These are phyloP conservation scores for Musca domestica DNA, from an alignment of 1,140 invertebrate species.

Conservation along the genomic window DNA sequence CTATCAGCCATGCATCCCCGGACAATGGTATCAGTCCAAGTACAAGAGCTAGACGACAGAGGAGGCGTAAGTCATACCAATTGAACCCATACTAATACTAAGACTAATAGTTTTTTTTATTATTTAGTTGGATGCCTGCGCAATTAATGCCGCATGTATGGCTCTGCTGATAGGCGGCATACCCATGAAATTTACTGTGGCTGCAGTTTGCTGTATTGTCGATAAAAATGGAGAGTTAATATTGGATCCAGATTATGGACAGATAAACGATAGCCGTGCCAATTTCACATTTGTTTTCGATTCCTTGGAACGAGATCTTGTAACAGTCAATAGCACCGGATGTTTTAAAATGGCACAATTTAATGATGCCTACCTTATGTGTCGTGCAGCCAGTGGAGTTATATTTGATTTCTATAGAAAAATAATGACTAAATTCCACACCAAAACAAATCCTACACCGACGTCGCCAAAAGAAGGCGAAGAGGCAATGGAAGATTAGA, in stretches of 20 bases:
- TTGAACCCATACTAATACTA: neutral
- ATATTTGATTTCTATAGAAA: constrained; percentile 73
- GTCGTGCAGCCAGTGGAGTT: constrained; percentile 63
- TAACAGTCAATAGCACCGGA: constrained; percentile 67
- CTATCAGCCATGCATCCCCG: constrained; percentile 72
- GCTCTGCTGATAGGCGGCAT: constrained; percentile 78
- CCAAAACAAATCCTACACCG: constrained; percentile 11
- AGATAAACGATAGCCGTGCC: constrained; percentile 54
- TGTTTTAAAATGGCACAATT: constrained; percentile 66
- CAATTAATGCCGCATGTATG: constrained; percentile 78
- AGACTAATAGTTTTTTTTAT: constrained; percentile 1
- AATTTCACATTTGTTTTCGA: constrained; percentile 71
- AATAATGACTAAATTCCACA: constrained; percentile 41
- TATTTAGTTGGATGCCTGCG: constrained; percentile 70
- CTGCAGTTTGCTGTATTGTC: constrained; percentile 73
- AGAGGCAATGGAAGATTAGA: constrained; percentile 23
- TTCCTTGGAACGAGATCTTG: constrained; percentile 62
- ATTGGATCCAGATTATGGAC: constrained; percentile 63
- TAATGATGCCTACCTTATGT: constrained; percentile 62
- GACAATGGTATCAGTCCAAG: constrained; percentile 70
- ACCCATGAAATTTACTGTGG: constrained; percentile 75
- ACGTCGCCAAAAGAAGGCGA: constrained; percentile 24
- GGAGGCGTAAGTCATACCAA: constrained; percentile 79
- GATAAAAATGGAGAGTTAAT: constrained; percentile 63
- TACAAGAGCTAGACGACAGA: constrained; percentile 84